Percentiles rank a stretch among this genome's conserved stretches.
These are phyloP conservation scores for Conops quadrifasciatus DNA, from an alignment of 2,888 invertebrate species.

Conservation along the genomic window DNA sequence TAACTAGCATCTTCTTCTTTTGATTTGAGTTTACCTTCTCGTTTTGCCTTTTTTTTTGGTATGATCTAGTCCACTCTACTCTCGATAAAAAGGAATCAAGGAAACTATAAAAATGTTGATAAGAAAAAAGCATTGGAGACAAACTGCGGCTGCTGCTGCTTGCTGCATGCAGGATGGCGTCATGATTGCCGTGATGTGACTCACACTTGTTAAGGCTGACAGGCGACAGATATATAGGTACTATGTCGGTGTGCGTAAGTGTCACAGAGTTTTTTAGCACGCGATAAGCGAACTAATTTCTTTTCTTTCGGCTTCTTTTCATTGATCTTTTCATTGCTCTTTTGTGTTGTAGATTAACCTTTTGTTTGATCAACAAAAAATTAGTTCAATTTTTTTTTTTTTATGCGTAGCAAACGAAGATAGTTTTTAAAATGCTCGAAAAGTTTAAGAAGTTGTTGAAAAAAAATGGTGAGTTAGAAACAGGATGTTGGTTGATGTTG, in stretches of 20 bases:
- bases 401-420: no score
- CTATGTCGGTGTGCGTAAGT: not conserved
- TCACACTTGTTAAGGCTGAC: not conserved
- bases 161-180: not conserved
- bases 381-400: not conserved
- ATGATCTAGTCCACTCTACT: not conserved
- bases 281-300: conserved; percentile 20
- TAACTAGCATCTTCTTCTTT: not conserved
- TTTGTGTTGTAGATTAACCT: no score
- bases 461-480: no score
- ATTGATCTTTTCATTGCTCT: not conserved
- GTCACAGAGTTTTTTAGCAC: conserved; percentile 15
- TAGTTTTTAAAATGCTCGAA: no score
- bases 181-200: not conserved
- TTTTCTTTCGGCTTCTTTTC: not conserved
- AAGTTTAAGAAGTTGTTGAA: no score
- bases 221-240: not conserved
- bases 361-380: conserved; percentile 7
- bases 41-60: not conserved
- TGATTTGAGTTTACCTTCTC: no score
- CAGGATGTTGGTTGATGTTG: no score
- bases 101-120: conserved; percentile 24
- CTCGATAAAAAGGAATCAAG: conserved; percentile 6
- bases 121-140: no score
- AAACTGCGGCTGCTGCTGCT: not conserved